Evolutionary conservation across 2,113 vertebrate species (phyloP).

Genomic region (Toxostoma redivivum): DNA sequence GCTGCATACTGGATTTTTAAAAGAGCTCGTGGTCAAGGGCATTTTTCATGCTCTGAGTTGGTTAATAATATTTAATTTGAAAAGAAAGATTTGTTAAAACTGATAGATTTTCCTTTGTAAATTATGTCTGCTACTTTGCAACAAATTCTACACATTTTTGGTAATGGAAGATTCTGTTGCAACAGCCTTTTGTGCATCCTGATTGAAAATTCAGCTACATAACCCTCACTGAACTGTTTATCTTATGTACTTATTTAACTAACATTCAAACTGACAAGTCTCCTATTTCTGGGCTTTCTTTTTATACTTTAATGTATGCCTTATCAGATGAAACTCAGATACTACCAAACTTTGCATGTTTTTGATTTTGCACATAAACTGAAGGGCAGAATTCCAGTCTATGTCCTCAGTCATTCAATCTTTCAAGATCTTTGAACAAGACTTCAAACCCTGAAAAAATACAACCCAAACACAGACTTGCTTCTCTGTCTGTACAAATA

Average conservation of each 20-base stretch:
- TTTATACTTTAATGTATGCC: slow-evolving; percentile 77
- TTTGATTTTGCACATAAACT: slow-evolving; percentile 81
- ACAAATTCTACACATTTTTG: slow-evolving; percentile 46
- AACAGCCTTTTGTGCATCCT: slow-evolving; percentile 58
- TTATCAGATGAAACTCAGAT: slow-evolving; percentile 74
- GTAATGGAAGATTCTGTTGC: slow-evolving; percentile 46
- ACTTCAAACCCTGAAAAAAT: slow-evolving; percentile 81
- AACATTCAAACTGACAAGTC: slow-evolving; percentile 83
- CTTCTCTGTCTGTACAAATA: slow-evolving; percentile 78
- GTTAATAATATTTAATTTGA: not conserved
- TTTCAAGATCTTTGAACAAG: slow-evolving; percentile 78
- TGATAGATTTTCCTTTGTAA: not conserved
- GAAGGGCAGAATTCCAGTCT: slow-evolving; percentile 80
- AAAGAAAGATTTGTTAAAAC: not conserved
- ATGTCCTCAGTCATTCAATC: slow-evolving; percentile 79
- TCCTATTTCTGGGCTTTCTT: slow-evolving; percentile 75
- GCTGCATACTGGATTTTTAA: not conserved
- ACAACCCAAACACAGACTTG: slow-evolving; percentile 76
- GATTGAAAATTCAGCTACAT: slow-evolving; percentile 80
- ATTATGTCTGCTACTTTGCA: slow-evolving; percentile 20
- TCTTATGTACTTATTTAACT: slow-evolving; percentile 85
- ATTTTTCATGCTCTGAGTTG: not conserved
- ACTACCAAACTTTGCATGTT: slow-evolving; percentile 82
- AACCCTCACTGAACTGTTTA: slow-evolving; percentile 81
- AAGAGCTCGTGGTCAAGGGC: not conserved